Evolutionary conservation across 2,113 vertebrate genomes (phyloP), one percentile per base, ranked within the genome.

Genomic region (Cichladusa arquata): DNA sequence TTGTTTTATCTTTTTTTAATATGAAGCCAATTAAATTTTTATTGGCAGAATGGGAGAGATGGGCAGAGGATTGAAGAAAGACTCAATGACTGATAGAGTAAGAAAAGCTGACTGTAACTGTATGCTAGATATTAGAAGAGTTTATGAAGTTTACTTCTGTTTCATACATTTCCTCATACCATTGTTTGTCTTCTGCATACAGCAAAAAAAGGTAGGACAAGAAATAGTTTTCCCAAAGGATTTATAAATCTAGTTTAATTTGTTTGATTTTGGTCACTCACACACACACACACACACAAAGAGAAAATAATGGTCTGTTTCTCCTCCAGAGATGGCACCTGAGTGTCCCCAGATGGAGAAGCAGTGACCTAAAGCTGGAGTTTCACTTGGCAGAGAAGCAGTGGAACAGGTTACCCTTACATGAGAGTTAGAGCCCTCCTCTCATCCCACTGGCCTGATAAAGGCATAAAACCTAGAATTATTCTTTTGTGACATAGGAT

Each of bases 1-100:
- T 24, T 22, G 8, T 14, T 28, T 45, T 54, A 19, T 40, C 12
- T 17, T 26, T 48, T 70, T n/a, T 51, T 26, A 51, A 29, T 17
- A 78, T 88, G 19, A 94, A 93, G 60, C 50, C 25, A 64, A 15
- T 84, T 93, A 51, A 29, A 57, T 82, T 91, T 96, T 90, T 88
- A 38, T 78, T 72, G 83, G 36, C 29, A 38, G 42, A 58, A 36
- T 70, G 53, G 12, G 48, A 33, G 12, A 50, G 40, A 8, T 50
- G n/a, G 22, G 15, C 34, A 67, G 44, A 14, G n/a, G 25, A 65
- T 81, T 92, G 86, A 73, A 84, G 62, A 69, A 81, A 82, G 34
- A 73, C 25, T n/a, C 36, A 82, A 20, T 79, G 38, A 38, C 72
- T 90, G 36, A 9, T 71, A 23, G 19, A 57, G 42, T 23, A 77